Conservation (phyloP, 2,888 invertebrate genomes). For the Patella ulyssiponensis region DNA sequence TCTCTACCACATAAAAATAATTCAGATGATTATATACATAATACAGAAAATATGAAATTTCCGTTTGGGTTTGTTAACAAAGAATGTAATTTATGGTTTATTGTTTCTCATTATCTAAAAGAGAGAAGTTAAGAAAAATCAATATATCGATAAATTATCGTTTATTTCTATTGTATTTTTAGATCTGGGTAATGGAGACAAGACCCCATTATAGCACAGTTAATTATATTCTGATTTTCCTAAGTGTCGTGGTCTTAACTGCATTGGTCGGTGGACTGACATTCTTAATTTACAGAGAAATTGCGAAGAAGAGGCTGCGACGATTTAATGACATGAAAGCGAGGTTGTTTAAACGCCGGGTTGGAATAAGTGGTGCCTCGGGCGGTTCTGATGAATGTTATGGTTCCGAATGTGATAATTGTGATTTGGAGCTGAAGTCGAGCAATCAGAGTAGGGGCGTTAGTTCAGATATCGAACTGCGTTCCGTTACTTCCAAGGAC, state of each 20-base stretch:
- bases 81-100: too few relatives aligned
- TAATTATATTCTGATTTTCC: conserved; percentile 17
- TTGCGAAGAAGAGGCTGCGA: neutral
- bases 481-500: neutral
- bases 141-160: too few relatives aligned
- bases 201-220: conserved; percentile 4
- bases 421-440: conserved; percentile 1
- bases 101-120: too few relatives aligned
- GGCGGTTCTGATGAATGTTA: conserved; percentile 4
- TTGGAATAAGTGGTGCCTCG: conserved; percentile 22
- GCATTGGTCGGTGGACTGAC: conserved; percentile 8
- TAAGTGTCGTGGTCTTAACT: conserved; percentile 4
- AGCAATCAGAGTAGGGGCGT: conserved; percentile 6
- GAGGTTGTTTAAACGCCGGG: conserved; percentile 9
- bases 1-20: too few relatives aligned
- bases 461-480: neutral
- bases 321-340: conserved; percentile 18
- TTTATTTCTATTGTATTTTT: too few relatives aligned
- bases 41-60: too few relatives aligned
- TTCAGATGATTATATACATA: too few relatives aligned
- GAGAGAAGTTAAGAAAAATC: too few relatives aligned
- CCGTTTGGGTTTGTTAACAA: too few relatives aligned
- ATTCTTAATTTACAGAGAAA: conserved; percentile 16
- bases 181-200: neutral
- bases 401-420: neutral